Evolutionary conservation across 2,797 vertebrate species (phyloP).

Genomic region (Halcyon chelicuti): DNA sequence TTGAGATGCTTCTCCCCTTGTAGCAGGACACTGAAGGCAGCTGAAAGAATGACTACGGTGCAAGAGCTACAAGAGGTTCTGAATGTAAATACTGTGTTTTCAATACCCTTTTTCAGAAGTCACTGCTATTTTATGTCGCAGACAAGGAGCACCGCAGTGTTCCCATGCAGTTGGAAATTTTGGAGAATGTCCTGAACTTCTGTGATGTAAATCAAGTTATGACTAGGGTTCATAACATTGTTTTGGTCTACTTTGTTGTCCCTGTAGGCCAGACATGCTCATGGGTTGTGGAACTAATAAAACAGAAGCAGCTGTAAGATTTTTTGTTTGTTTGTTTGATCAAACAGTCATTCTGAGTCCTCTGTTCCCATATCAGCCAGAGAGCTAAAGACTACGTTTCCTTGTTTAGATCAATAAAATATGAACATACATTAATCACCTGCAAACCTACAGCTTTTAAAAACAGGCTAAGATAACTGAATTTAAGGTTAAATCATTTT

Average conservation of each 20-base stretch:
- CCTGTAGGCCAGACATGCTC: neutral
- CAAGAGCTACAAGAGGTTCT: neutral
- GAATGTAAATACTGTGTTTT: neutral
- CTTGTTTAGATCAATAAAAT: neutral
- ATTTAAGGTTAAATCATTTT: neutral
- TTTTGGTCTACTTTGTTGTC: neutral
- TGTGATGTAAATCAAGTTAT: neutral
- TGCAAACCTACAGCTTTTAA: neutral
- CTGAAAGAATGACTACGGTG: neutral
- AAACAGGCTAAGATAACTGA: neutral
- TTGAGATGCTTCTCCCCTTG: neutral
- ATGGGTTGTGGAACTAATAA: neutral
- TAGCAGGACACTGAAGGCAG: neutral
- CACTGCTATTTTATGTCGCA: neutral
- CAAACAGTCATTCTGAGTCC: neutral
- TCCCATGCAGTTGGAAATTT: neutral
- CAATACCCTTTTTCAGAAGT: neutral
- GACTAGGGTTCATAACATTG: neutral
- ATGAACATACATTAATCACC: neutral
- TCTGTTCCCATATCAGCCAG: neutral
- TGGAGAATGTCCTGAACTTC: neutral
- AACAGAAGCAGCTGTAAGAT: neutral
- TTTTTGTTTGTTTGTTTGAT: neutral
- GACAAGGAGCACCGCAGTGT: neutral
- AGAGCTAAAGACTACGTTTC: neutral